phyloP scores from a whole-genome alignment of 2,888 invertebrate species.

The Loripinus fragilis region DNA sequence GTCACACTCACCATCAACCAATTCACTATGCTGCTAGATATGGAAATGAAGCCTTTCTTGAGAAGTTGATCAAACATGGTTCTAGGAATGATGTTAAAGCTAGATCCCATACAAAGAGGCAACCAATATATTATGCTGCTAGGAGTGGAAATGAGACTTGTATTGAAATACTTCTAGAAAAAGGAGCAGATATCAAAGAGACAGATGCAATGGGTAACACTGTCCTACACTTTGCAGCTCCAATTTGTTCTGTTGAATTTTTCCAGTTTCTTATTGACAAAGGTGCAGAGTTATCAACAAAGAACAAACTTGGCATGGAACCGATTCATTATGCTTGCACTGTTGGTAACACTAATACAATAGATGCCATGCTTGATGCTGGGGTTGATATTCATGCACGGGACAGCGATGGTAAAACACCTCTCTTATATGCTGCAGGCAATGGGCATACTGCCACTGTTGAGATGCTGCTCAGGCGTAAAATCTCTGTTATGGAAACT shows the following conservation, averaged over 20 bases:
- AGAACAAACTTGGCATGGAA: not conserved
- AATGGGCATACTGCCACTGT: slow-evolving; percentile 2
- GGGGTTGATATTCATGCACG: slow-evolving; percentile 1
- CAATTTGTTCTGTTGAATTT: not conserved
- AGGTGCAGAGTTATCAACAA: not conserved
- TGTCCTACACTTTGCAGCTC: slow-evolving; percentile 2
- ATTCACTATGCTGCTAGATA: slow-evolving; percentile 9
- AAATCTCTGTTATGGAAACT: not conserved
- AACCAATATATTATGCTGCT: not conserved
- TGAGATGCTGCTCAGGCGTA: not conserved
- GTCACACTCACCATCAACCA: not conserved
- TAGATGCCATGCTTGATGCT: slow-evolving; percentile 1
- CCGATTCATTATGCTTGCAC: slow-evolving; percentile 15
- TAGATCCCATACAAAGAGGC: not conserved
- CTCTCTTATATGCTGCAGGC: not conserved
- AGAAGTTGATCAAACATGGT: not conserved
- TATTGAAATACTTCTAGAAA: not conserved
- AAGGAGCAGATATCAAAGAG: not conserved
- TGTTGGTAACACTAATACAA: not conserved
- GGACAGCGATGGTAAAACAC: not conserved
- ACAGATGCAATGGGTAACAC: not conserved
- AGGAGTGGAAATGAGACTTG: slow-evolving; percentile 10
- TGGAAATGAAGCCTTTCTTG: not conserved
- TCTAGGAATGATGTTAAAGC: not conserved
- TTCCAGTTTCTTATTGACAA: not conserved